Evolutionary conservation across 2,113 vertebrate species (phyloP), one percentile per base, ranked within the genome.

Genomic region (Clinocottus analis): DNA sequence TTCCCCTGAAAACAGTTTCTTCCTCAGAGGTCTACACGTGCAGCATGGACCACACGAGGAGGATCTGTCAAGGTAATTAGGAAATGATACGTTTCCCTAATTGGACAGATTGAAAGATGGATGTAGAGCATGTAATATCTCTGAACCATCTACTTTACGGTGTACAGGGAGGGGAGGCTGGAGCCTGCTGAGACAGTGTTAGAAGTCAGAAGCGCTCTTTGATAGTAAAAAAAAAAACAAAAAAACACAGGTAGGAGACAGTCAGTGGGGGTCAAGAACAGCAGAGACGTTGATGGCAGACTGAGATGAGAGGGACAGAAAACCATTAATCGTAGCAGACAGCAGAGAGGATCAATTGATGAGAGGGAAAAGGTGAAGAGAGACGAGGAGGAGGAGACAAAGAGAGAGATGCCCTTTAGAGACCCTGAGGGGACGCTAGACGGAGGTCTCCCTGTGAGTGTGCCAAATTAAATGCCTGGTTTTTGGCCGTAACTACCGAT

Each of bases 291-390:
- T 43, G 55, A 80, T 47, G 14, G 13, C 45, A 45, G 27, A 27
- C 27, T n/a, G 68, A 65, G 67, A 53, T 19, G 35, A 65, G 58
- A 11, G 33, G 21, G 16, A 77, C 41, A 45, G 41, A 29, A 69
- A 73, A 76, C 71, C 72, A 72, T 89, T 85, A 78, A 85, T 88
- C 58, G 55, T 53, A 41, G 68, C 12, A 64, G 70, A 78, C 82
- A 59, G 73, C 37, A 58, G 73, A 61, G 73, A 55, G 71, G 41
- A 75, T 66, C 33, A 59, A 66, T 37, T 10, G 70, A 77, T 62
- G 45, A 55, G 39, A 76, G 35, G 35, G 41, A 69, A 68, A 60
- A 60, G 35, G 61, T 65, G 75, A 65, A 45, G 29, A 70, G 11
- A 67, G 31, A 31, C 41, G 21, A 72, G 58, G 33, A 63, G 62